Percentiles rank a stretch among this genome's conserved stretches.
Evolutionary conservation across 30 jellyfish, hydroid and myxozoan genomes (phyloP).

Genomic region (Hydra vulgaris): DNA sequence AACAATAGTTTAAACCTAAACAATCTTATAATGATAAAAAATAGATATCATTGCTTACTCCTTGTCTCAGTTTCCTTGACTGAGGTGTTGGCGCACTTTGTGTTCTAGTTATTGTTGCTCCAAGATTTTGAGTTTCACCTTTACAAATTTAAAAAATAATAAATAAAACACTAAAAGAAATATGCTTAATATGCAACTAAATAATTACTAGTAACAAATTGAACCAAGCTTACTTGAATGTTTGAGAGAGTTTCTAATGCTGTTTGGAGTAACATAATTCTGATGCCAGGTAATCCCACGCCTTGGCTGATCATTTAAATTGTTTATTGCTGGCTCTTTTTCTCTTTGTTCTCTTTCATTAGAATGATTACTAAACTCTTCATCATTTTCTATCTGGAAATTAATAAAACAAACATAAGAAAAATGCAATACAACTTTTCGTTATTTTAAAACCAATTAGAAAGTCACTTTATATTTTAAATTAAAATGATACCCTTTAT

Average conservation of each 20-base stretch:
- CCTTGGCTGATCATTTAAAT: slow-evolving; percentile 30
- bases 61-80: neutral
- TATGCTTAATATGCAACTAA: too few species aligned
- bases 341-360: slow-evolving; percentile 83
- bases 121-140: neutral
- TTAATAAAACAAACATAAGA: too few species aligned
- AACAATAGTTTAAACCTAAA: too few species aligned
- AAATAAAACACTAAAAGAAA: too few species aligned
- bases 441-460: neutral
- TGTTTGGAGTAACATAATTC: slow-evolving; percentile 20
- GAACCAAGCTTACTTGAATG: neutral
- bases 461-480: too few species aligned
- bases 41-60: neutral
- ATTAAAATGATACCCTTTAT: too few species aligned
- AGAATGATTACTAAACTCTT: slow-evolving; percentile 48
- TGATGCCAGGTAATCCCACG: slow-evolving; percentile 34
- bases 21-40: too few species aligned
- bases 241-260: neutral
- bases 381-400: slow-evolving; percentile 11
- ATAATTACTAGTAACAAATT: too few species aligned
- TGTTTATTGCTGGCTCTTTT: slow-evolving; percentile 47
- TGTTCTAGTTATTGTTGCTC: neutral
- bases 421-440: neutral
- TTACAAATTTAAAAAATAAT: too few species aligned
- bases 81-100: neutral